phyloP scores from a whole-genome alignment of 2,113 vertebrate genomes.

The Thunnus thynnus region DNA sequence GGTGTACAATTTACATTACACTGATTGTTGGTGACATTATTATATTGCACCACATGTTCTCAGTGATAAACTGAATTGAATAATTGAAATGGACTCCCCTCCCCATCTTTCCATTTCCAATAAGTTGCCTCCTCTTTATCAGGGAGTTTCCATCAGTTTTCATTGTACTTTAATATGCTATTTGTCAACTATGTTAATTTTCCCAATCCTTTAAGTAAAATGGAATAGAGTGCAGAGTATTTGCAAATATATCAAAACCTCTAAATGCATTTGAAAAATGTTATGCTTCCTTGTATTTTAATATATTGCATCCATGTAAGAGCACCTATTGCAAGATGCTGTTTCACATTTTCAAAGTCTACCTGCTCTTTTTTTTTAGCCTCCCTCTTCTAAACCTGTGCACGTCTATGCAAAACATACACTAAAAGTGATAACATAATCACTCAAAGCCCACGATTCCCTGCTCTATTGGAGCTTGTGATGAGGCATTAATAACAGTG shows the following conservation, averaged over 20 bases:
- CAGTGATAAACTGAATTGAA: constrained; percentile 64
- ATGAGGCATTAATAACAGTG: constrained; percentile 85
- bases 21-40: constrained; percentile 63
- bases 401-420: constrained; percentile 83
- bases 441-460: constrained; percentile 83
- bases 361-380: constrained; percentile 1
- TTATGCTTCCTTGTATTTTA: constrained; percentile 6
- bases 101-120: constrained; percentile 45
- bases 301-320: constrained; percentile 18
- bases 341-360: constrained; percentile 52
- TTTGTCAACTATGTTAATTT: constrained; percentile 42
- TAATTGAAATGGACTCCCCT: constrained; percentile 62
- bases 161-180: constrained; percentile 13
- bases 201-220: not conserved
- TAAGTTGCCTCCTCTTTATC: constrained; percentile 29
- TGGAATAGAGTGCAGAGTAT: not conserved
- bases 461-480: constrained; percentile 87
- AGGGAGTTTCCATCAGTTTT: constrained; percentile 17
- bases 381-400: constrained; percentile 61
- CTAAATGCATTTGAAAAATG: constrained; percentile 20
- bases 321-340: constrained; percentile 5
- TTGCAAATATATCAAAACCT: not conserved
- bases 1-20: constrained; percentile 50
- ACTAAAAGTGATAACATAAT: constrained; percentile 86
- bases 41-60: constrained; percentile 55